These are phyloP conservation scores for Pollenia labialis DNA, from an alignment of 2,888 invertebrate species.

Conservation along the genomic window DNA sequence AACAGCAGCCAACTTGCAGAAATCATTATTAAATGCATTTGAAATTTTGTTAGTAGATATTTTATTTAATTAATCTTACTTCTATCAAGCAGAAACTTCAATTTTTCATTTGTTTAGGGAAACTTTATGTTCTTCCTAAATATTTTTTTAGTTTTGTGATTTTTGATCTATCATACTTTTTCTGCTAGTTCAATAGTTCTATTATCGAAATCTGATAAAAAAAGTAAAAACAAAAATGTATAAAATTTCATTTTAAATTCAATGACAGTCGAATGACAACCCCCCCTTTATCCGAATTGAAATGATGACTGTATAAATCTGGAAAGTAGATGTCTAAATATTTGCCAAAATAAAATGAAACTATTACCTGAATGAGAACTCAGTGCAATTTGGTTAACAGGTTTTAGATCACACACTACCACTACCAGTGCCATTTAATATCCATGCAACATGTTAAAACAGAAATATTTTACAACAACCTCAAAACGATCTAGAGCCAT, in stretches of 20 bases:
- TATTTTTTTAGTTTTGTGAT: not conserved
- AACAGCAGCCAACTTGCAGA: not conserved
- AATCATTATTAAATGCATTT: not conserved
- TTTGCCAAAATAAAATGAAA: constrained; percentile 33
- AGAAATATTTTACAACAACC: constrained; percentile 14
- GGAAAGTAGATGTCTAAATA: constrained; percentile 9
- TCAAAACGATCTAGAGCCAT: constrained; percentile 22
- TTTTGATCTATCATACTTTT: not conserved
- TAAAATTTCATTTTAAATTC: constrained; percentile 21
- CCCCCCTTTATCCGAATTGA: not conserved
- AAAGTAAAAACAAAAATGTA: not conserved
- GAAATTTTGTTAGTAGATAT: not conserved
- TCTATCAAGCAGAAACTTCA: not conserved
- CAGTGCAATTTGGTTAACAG: constrained; percentile 1
- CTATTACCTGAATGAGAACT: constrained; percentile 6
- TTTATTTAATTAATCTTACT: not conserved
- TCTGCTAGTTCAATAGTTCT: constrained; percentile 6
- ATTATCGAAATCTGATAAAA: not conserved
- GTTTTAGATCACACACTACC: constrained; percentile 1
- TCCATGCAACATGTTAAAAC: constrained; percentile 30
- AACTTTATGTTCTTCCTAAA: not conserved
- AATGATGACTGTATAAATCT: constrained; percentile 24
- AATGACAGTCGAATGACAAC: not conserved
- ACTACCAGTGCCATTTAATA: not conserved
- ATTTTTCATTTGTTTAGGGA: not conserved